Base-by-base conservation (phyloP, 2,888 invertebrate species). In the Rutpela maculata region DNA sequence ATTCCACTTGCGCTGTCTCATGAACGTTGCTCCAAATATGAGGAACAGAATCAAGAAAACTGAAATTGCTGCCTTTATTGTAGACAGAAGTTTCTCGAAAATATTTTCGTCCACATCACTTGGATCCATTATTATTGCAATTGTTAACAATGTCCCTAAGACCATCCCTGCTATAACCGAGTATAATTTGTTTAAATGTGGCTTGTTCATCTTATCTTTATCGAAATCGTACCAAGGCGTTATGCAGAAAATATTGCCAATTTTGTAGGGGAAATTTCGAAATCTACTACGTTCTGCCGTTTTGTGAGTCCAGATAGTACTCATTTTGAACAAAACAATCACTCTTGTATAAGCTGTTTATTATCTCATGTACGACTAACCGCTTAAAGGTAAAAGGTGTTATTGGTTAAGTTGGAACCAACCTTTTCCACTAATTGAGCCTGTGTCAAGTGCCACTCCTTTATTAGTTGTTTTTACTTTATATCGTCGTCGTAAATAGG, bases 181-280 rank as follows among this genome's bases (percentile, higher is more conserved):
- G 18, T 74, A 68, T 3, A 19, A 19, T 60, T 68, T 74, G 31
- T 74, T 74, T 6, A 74, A 26, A 6, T 17, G 7, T 22, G 12
- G 43, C 9, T 62, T 57, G 12, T 59, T 50, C 26, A 68, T 17
- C 3, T 74, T 35, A 17, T 12, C 43, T 22, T 67, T 68, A 18
- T 74, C 60, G 31, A 74, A 68, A n/a, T 74, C 68, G 18, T 62
- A 74, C 74, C 74, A 74, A 7, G 74, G 74, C n/a, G 62, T 55
- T 2, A 74, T 67, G 60, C 74, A 74, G 15, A 74, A 74, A 11
- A 74, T 12, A 43, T 63, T 55, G 11, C 63, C 57, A 11, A 73
- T 15, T 17, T 31, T 50, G 35, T 73, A 65, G 4, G 73, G 43
- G 15, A 73, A 62, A 35, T 35, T 35, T 6, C 31, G 31, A 6